Conservation (phyloP, 1,140 invertebrate genomes). For the Rhyzopertha dominica region DNA sequence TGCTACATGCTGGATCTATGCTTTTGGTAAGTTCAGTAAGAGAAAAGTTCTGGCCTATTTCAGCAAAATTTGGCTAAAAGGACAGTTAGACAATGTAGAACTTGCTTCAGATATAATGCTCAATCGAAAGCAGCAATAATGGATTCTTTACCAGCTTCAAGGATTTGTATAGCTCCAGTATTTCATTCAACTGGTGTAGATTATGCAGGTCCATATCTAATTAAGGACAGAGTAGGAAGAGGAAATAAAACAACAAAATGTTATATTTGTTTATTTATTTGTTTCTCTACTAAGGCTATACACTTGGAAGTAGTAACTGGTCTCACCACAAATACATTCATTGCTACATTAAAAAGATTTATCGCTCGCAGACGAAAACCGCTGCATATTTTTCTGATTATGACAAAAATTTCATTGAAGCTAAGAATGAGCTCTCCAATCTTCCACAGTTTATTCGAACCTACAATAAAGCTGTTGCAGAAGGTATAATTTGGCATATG, state of each 20-base stretch:
- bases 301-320: constrained; percentile 30
- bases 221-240: constrained; percentile 21
- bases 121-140: too few relatives aligned
- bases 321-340: constrained; percentile 22
- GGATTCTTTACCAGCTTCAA: too few relatives aligned
- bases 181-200: constrained; percentile 2
- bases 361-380: constrained; percentile 28
- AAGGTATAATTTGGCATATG: too few relatives aligned
- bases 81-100: too few relatives aligned
- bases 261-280: constrained; percentile 36
- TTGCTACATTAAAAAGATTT: constrained; percentile 29
- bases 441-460: too few relatives aligned
- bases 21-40: too few relatives aligned
- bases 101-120: too few relatives aligned
- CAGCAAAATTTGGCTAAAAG: too few relatives aligned
- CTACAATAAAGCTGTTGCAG: too few relatives aligned
- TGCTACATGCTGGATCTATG: too few relatives aligned
- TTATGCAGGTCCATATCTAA: constrained; percentile 6
- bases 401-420: constrained; percentile 20
- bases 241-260: constrained; percentile 22
- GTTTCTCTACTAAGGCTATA: constrained; percentile 29
- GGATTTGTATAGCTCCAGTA: too few relatives aligned
- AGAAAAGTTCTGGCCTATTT: too few relatives aligned
- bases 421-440: not conserved
- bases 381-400: constrained; percentile 27